Percentiles rank a stretch among this genome's conserved stretches.
These are phyloP conservation scores for Ciona savignyi DNA, from an alignment of 23 tunicate species.

Conservation along the genomic window DNA sequence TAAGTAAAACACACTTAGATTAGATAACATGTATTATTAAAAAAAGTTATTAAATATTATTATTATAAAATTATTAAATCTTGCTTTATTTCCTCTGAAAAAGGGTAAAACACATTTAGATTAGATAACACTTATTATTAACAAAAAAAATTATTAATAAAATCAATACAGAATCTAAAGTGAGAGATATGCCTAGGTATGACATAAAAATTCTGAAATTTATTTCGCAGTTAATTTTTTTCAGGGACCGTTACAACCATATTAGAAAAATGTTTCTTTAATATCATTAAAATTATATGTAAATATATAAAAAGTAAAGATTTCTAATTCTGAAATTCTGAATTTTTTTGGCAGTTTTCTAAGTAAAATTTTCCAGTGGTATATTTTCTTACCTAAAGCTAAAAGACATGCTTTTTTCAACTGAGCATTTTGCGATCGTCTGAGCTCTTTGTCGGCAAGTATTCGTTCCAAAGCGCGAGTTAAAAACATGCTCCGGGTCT, in stretches of 20 bases:
- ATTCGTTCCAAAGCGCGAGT: conserved; percentile 82
- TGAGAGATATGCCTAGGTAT: too few relatives aligned
- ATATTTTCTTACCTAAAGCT: conserved; percentile 63
- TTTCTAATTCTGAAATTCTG: too few relatives aligned
- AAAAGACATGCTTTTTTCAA: conserved; percentile 55
- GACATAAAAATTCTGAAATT: too few relatives aligned
- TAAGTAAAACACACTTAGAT: not conserved
- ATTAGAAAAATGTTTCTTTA: not conserved
- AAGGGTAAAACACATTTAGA: too few relatives aligned
- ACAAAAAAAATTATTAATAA: too few relatives aligned
- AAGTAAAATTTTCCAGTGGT: too few relatives aligned
- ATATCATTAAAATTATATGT: not conserved
- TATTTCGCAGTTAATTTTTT: not conserved
- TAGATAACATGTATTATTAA: not conserved
- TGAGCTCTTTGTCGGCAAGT: conserved; percentile 73
- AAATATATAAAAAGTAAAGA: not conserved
- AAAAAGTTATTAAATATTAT: too few relatives aligned
- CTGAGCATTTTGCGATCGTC: conserved; percentile 57
- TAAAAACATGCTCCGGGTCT: conserved; percentile 83
- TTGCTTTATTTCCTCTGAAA: too few relatives aligned
- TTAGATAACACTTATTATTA: too few relatives aligned
- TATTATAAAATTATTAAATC: too few relatives aligned
- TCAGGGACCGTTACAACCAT: not conserved
- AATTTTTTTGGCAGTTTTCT: too few relatives aligned
- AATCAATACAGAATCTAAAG: too few relatives aligned